Evolutionary conservation across 1,140 invertebrate genomes (phyloP).

Genomic region (Chelonus insularis): DNA sequence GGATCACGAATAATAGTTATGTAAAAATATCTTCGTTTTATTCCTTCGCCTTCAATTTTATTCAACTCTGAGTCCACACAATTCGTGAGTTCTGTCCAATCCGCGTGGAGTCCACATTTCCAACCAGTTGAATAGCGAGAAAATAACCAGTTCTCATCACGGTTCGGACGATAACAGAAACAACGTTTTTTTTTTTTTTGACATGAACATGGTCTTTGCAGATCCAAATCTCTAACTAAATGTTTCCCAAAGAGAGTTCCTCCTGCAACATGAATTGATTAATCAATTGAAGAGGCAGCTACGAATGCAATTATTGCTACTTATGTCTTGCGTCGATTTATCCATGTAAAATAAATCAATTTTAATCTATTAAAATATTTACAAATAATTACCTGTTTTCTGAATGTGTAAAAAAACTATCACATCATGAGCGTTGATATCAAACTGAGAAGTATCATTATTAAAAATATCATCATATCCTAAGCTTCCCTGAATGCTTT

Average conservation of each 20-base stretch:
- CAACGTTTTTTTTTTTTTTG: constrained; percentile 84
- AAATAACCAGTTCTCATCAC: constrained; percentile 95
- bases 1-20: constrained; percentile 94
- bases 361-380: too few species aligned
- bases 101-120: constrained; percentile 97
- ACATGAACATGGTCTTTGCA: constrained; percentile 85
- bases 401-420: constrained; percentile 99
- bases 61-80: constrained; percentile 87
- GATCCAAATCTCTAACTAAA: constrained; percentile 89
- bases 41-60: constrained; percentile 78
- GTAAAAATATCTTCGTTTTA: constrained; percentile 90
- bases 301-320: too few species aligned
- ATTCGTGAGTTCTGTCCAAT: constrained; percentile 94
- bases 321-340: too few species aligned
- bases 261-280: constrained; percentile 60
- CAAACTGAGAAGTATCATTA: constrained; percentile 83
- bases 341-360: too few species aligned
- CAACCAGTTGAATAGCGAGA: constrained; percentile 98
- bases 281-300: too few species aligned
- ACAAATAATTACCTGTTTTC: constrained; percentile 82
- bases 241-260: constrained; percentile 95
- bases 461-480: constrained; percentile 77
- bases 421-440: constrained; percentile 90
- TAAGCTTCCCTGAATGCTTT: constrained; percentile 56
- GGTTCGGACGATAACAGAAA: constrained; percentile 88